Percentiles rank a stretch among this genome's conserved stretches.
phyloP scores from a whole-genome alignment of 2,113 vertebrate species.

The Circaetus gallicus region DNA sequence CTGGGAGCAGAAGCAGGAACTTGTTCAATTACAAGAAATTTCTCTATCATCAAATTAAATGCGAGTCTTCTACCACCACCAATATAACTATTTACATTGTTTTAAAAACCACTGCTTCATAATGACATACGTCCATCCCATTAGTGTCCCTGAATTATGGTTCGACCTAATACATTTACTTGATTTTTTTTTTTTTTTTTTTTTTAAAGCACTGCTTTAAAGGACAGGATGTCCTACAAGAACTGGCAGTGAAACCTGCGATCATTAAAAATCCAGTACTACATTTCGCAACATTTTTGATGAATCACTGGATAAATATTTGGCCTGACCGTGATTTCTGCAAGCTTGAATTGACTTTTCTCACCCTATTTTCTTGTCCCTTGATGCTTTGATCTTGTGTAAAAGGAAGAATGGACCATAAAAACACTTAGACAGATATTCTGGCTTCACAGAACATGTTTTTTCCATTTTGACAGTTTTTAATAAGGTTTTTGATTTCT shows the following conservation, averaged over 20 bases:
- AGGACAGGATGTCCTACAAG: conserved; percentile 42
- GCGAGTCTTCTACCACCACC: background rate
- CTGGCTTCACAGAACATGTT: conserved; percentile 33
- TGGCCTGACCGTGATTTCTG: conserved; percentile 3
- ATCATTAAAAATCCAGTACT: conserved; percentile 36
- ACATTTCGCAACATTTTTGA: conserved; percentile 48
- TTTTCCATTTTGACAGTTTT: conserved; percentile 52
- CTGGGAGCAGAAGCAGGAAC: background rate
- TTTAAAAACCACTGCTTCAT: background rate
- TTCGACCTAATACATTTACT: background rate
- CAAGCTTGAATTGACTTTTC: conserved; percentile 41
- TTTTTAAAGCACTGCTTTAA: background rate
- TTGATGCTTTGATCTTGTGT: conserved; percentile 49
- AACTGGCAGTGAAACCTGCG: conserved; percentile 11
- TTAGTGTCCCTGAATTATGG: background rate
- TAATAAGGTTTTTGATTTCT: conserved; percentile 50
- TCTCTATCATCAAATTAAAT: background rate
- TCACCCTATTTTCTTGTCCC: conserved; percentile 40
- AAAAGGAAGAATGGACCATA: conserved; percentile 34
- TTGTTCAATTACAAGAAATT: background rate
- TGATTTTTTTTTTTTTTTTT: background rate
- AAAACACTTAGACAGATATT: conserved; percentile 40
- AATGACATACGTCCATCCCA: background rate
- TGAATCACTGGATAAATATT: conserved; percentile 49
- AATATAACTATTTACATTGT: background rate